A percentile compares a stretch with the other conserved stretches of the same genome.
These are phyloP conservation scores for Saccostrea echinata DNA, from an alignment of 1,140 invertebrate species.

Conservation along the genomic window DNA sequence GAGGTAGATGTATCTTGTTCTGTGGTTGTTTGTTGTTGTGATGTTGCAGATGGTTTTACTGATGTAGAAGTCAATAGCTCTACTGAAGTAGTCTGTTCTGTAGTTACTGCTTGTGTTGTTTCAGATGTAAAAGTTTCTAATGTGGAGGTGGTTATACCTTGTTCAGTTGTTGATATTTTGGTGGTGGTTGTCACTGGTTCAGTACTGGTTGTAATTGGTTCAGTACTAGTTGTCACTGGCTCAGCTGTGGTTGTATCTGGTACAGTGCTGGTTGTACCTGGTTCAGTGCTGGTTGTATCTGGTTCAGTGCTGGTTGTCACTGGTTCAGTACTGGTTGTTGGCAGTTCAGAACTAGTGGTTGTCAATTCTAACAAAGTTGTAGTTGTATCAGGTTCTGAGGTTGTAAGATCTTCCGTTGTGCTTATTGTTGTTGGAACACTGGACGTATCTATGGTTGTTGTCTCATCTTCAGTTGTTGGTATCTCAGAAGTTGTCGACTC, in stretches of 20 bases:
- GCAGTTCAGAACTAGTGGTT: slow-evolving; percentile 3
- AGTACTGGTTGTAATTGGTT: slow-evolving; percentile 38
- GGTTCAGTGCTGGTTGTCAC: background rate
- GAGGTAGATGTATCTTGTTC: background rate
- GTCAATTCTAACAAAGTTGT: slow-evolving; percentile 9
- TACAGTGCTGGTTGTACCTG: slow-evolving; percentile 24
- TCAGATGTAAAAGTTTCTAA: slow-evolving; percentile 9
- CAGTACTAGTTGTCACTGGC: slow-evolving; percentile 26
- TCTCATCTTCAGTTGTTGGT: slow-evolving; percentile 24
- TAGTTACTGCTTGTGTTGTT: background rate
- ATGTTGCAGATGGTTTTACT: background rate
- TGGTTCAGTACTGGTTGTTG: slow-evolving; percentile 30
- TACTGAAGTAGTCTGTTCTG: background rate
- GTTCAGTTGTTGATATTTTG: slow-evolving; percentile 11
- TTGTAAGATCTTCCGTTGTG: slow-evolving; percentile 39
- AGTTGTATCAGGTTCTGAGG: slow-evolving; percentile 8
- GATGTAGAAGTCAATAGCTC: background rate
- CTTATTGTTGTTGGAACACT: background rate
- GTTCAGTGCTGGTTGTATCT: slow-evolving; percentile 13
- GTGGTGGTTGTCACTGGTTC: slow-evolving; percentile 22
- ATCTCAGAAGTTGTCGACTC: background rate
- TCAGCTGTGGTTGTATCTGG: slow-evolving; percentile 32
- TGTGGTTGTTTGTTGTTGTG: background rate
- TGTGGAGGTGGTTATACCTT: background rate
- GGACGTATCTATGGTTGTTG: background rate